These are phyloP conservation scores for Morpho deidamia DNA, from an alignment of 2,888 invertebrate species.

Conservation along the genomic window DNA sequence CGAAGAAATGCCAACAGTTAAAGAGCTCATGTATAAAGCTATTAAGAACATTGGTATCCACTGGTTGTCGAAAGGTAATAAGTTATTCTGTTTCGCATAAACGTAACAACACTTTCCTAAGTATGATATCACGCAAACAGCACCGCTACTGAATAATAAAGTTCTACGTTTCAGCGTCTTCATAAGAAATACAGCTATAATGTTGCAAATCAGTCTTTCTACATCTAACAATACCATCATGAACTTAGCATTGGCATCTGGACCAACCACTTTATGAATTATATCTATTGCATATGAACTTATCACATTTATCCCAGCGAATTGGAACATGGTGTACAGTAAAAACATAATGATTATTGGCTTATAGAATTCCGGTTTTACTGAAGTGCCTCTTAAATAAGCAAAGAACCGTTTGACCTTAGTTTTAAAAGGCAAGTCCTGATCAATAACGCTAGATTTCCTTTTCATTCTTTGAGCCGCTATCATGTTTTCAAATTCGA, in stretches of 20 bases:
- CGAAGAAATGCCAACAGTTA: conserved; percentile 80
- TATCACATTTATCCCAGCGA: conserved; percentile 84
- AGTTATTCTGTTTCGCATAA: conserved; percentile 47
- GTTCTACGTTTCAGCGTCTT: conserved; percentile 79
- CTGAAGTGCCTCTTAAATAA: conserved; percentile 45
- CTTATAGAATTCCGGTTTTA: conserved; percentile 76
- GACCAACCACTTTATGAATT: conserved; percentile 77
- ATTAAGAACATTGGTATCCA: conserved; percentile 72
- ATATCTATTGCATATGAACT: conserved; percentile 84
- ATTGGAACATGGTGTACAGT: conserved; percentile 82
- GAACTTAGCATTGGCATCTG: conserved; percentile 79
- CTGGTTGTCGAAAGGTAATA: conserved; percentile 49
- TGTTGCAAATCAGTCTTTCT: conserved; percentile 79
- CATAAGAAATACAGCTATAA: conserved; percentile 79
- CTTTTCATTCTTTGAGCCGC: conserved; percentile 52
- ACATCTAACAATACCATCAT: conserved; percentile 82
- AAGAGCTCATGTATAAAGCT: conserved; percentile 76
- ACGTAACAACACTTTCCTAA: conserved; percentile 71
- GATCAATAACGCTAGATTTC: conserved; percentile 47
- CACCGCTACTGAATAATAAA: conserved; percentile 77
- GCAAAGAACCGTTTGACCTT: conserved; percentile 39
- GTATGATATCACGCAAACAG: conserved; percentile 78
- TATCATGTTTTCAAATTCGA: conserved; percentile 70
- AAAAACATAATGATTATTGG: conserved; percentile 80
- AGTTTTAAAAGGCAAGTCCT: conserved; percentile 35